phyloP scores from a whole-genome alignment of 2,797 vertebrate genomes.

The Aldrovandia affinis region DNA sequence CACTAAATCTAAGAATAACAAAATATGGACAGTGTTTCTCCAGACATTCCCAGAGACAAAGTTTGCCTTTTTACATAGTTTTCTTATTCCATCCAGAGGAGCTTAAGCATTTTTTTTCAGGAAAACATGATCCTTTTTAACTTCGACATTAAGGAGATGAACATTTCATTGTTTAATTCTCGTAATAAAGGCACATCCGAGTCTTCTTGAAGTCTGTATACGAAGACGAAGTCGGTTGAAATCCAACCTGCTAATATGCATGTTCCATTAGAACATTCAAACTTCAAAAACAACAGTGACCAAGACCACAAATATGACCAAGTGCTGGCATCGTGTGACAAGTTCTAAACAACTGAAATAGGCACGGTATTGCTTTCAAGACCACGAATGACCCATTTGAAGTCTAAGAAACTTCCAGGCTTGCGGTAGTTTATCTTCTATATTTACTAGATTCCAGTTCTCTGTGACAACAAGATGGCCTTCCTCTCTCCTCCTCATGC shows the following conservation, averaged over 20 bases:
- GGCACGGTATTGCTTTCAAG: slow-evolving; percentile 18
- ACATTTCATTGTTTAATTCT: slow-evolving; percentile 11
- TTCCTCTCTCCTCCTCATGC: not conserved
- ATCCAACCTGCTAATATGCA: slow-evolving; percentile 22
- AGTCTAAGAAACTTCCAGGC: not conserved
- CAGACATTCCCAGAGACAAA: not conserved
- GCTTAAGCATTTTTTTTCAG: not conserved
- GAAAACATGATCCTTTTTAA: slow-evolving; percentile 5
- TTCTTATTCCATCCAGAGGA: not conserved
- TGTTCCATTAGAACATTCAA: slow-evolving; percentile 29
- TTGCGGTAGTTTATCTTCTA: not conserved
- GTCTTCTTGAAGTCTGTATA: slow-evolving; percentile 9
- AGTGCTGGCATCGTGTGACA: slow-evolving; percentile 9
- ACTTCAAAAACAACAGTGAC: slow-evolving; percentile 14
- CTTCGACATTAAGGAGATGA: not conserved
- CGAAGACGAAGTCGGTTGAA: slow-evolving; percentile 18
- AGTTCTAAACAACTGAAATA: slow-evolving; percentile 26
- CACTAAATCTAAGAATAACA: slow-evolving; percentile 23
- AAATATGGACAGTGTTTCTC: not conserved
- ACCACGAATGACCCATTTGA: not conserved
- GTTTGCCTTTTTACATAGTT: not conserved
- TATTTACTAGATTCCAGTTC: not conserved
- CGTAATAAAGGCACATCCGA: slow-evolving; percentile 21
- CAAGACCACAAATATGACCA: slow-evolving; percentile 20
- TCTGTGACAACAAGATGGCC: not conserved